A percentile compares a stretch with the other conserved stretches of the same genome.
Evolutionary conservation across 2,888 invertebrate genomes (phyloP).

Genomic region (Rhagophthalmus giganteus): DNA sequence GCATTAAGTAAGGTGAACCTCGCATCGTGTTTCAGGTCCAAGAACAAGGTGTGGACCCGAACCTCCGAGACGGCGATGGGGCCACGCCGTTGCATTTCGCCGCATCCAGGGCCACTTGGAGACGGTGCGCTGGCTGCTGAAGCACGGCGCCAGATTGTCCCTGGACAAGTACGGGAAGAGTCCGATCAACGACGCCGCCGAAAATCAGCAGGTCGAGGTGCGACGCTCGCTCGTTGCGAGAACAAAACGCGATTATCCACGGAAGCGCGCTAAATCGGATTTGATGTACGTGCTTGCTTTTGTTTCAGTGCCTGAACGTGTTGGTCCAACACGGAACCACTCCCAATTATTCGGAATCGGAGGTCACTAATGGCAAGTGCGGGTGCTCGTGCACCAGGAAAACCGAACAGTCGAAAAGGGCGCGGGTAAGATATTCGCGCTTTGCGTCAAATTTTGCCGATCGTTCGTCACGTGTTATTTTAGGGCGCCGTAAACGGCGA

Average conservation of each 20-base stretch:
- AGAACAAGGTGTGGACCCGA: conserved; percentile 82
- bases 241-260: no score
- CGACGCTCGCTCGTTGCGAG: conserved; percentile 35
- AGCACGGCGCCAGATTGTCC: conserved; percentile 78
- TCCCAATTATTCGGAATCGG: conserved; percentile 63
- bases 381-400: conserved; percentile 56
- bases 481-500: conserved; percentile 47
- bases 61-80: conserved; percentile 84
- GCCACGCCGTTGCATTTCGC: conserved; percentile 89
- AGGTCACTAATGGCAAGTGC: conserved; percentile 49
- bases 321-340: conserved; percentile 79
- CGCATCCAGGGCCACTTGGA: conserved; percentile 81
- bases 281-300: no score
- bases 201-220: conserved; percentile 88
- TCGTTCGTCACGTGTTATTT: conserved; percentile 12
- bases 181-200: conserved; percentile 89
- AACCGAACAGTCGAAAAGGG: conserved; percentile 51
- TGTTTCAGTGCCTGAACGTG: conserved; percentile 74
- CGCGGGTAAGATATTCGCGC: conserved; percentile 38
- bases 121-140: conserved; percentile 80
- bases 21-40: conserved; percentile 69
- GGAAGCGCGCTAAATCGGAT: no score
- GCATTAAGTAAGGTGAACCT: no score
- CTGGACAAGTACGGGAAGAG: conserved; percentile 87
- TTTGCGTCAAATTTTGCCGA: conserved; percentile 2